Evolutionary conservation across 2,888 invertebrate species (phyloP).

Genomic region (Bugula neritina): DNA sequence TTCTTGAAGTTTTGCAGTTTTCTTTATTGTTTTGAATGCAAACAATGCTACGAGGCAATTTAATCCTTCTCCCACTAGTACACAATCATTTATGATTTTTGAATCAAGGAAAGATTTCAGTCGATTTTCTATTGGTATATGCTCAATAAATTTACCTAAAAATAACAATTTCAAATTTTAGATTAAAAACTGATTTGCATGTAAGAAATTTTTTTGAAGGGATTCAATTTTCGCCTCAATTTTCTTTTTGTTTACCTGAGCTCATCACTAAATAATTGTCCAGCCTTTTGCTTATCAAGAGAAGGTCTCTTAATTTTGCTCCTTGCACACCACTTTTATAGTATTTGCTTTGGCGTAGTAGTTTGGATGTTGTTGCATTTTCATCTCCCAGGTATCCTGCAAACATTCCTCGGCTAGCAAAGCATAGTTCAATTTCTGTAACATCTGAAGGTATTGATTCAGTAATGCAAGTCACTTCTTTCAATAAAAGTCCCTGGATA

Average conservation of each 20-base stretch:
- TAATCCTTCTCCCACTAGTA: neutral
- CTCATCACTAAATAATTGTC: conserved; percentile 10
- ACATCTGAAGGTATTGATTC: neutral
- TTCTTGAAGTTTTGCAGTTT: neutral
- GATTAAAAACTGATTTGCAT: no score
- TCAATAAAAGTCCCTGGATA: neutral
- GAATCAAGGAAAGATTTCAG: neutral
- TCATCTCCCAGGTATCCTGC: conserved; percentile 17
- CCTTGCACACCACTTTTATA: conserved; percentile 19
- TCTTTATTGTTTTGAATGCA: neutral
- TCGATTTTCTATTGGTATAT: conserved; percentile 6
- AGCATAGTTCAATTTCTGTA: neutral
- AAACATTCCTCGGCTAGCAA: neutral
- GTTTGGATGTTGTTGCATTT: neutral
- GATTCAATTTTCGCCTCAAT: no score
- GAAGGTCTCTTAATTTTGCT: neutral
- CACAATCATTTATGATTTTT: neutral
- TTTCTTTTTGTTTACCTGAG: no score
- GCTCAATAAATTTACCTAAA: neutral
- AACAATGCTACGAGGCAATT: neutral
- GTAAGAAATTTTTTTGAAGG: no score
- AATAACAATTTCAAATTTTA: no score
- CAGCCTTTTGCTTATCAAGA: neutral
- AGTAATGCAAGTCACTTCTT: neutral
- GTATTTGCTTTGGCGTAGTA: neutral